phyloP scores from a whole-genome alignment of 2,113 vertebrate genomes.

The human region GRCh38 chr2:107370001-107370500 shows the following conservation, averaged over 20 bases:
- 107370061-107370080: background rate
- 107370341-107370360: background rate
- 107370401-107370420: background rate
- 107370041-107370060: background rate
- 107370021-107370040: background rate
- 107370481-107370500: background rate
- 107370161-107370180: too few species aligned
- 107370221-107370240: background rate
- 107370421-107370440: background rate
- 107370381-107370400: background rate
- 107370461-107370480: background rate
- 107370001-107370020: background rate
- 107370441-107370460: background rate
- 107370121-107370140: background rate
- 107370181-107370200: background rate
- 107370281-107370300: background rate
- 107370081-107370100: background rate
- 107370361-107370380: background rate
- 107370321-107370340: background rate
- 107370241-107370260: background rate
- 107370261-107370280: background rate
- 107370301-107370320: background rate
- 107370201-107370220: background rate
- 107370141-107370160: background rate
- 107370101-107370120: background rate